Evolutionary conservation across 2,888 invertebrate species (phyloP).

Genomic region (Cantharis nigra): DNA sequence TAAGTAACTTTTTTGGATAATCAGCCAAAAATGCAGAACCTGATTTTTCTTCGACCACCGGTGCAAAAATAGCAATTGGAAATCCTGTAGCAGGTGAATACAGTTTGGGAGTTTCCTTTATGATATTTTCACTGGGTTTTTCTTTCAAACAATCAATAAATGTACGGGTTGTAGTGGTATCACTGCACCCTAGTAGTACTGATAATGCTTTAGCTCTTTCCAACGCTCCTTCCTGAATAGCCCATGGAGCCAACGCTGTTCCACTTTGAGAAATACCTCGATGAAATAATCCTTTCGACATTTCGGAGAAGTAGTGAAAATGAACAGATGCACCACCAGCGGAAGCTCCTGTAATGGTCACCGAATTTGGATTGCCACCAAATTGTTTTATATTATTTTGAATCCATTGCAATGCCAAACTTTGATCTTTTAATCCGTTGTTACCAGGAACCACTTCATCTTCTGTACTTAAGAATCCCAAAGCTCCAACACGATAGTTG

Average conservation of each 20-base stretch:
- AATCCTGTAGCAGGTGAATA: not conserved
- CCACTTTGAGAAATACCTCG: conserved; percentile 71
- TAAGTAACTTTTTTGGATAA: conserved; percentile 65
- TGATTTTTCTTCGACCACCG: conserved; percentile 45
- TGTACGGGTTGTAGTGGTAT: conserved; percentile 52
- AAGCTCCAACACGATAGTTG: conserved; percentile 5
- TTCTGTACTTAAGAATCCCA: conserved; percentile 7
- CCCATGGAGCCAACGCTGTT: conserved; percentile 61
- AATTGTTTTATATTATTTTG: conserved; percentile 53
- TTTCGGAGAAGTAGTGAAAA: conserved; percentile 67
- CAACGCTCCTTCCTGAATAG: conserved; percentile 59
- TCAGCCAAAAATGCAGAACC: conserved; percentile 67
- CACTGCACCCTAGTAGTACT: conserved; percentile 64
- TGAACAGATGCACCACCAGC: conserved; percentile 74
- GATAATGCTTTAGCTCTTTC: conserved; percentile 65
- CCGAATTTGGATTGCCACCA: conserved; percentile 68
- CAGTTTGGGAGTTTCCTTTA: not conserved
- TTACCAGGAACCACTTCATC: not conserved
- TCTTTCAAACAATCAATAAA: conserved; percentile 66
- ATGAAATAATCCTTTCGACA: conserved; percentile 58
- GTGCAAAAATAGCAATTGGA: not conserved
- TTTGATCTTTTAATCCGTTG: conserved; percentile 64
- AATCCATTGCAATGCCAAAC: conserved; percentile 68
- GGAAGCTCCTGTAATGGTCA: conserved; percentile 68
- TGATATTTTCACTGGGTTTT: not conserved